These are phyloP conservation scores for Zootoca vivipara DNA, from an alignment of 2,113 vertebrate species.

Conservation along the genomic window DNA sequence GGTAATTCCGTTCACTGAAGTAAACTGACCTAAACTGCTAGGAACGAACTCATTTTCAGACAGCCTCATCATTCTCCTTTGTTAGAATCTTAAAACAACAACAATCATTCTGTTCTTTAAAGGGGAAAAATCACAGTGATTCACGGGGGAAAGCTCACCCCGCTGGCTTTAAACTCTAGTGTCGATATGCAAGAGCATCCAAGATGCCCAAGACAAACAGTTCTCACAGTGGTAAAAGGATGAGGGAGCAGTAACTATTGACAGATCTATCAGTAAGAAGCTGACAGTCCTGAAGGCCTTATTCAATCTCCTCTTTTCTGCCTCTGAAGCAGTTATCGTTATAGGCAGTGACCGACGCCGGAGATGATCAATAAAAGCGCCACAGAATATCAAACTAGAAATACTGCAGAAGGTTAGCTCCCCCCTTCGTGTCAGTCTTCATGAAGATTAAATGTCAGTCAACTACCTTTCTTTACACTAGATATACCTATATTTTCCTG, in stretches of 20 bases:
- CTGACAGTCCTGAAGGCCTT: constrained; percentile 36
- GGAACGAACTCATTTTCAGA: background rate
- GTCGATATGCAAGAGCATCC: constrained; percentile 28
- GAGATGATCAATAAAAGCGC: constrained; percentile 51
- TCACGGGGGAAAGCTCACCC: constrained; percentile 20
- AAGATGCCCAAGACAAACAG: constrained; percentile 37
- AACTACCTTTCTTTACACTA: fast-evolving
- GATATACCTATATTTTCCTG: background rate
- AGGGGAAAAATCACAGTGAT: constrained; percentile 18
- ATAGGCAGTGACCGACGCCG: fast-evolving
- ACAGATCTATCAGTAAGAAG: constrained; percentile 22
- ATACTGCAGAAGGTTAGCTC: constrained; percentile 14
- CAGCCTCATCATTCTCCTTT: background rate
- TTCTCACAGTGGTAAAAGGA: constrained; percentile 3
- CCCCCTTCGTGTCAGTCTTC: constrained; percentile 39
- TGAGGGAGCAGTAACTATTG: constrained; percentile 8
- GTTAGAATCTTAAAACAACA: background rate
- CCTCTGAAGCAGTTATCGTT: constrained; percentile 31
- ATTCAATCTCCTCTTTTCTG: constrained; percentile 20
- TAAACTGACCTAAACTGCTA: background rate
- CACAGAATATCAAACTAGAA: constrained; percentile 43
- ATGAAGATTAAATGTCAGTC: constrained; percentile 39
- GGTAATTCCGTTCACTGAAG: background rate
- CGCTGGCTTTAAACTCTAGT: background rate
- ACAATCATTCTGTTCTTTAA: constrained; percentile 14